Base-by-base conservation (phyloP, 2,113 vertebrate species). In the Myxocyprinus asiaticus region DNA sequence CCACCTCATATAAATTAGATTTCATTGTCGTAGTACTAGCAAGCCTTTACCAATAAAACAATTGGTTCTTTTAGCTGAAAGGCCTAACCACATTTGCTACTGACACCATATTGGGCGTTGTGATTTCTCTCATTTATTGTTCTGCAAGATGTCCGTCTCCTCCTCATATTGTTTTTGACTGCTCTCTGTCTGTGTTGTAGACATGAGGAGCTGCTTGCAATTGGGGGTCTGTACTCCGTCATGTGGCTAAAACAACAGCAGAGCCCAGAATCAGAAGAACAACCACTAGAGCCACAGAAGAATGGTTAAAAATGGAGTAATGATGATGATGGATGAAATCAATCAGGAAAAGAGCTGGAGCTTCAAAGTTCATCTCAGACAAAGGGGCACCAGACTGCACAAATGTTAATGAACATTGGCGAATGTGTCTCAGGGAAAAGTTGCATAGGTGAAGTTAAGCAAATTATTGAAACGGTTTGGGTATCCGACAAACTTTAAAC, bases 191-290 rank as follows among this genome's bases (percentile, higher is more conserved):
- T 67, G 44, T 70, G 17, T 67, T 71, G 42, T 88, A 98, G 96
- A 81, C 95, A 97, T 0, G 94, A 97, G 9, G 93, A 95, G 51
- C 90, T 98, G 82, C 81, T 98, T 77, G 87, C 88, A 56, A 93
- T 85, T 84, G 93, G 92, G 0, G 94, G 95, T 0, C 80, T 94
- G 9, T 97, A 97, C 0, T 89, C 94, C 0, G 86, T 93, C 45
- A 98, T 97, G 96, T 97, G 96, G 96, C 90, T 87, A 75, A 93
- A 96, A 81, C 96, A 95, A 83, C 93, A 94, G 72, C 91, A 84
- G 53, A 67, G 12, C 71, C 65, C 50, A 61, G 75, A 81, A 62
- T 14, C 70, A 12, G 42, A 62, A 47, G 22, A 33, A 44, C 9
- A 17, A 70, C 80, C 8, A 50, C 58, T 78, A 48, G 43, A 72